Base-by-base conservation (phyloP, 2,797 vertebrate species). In the Loriculus beryllinus region DNA sequence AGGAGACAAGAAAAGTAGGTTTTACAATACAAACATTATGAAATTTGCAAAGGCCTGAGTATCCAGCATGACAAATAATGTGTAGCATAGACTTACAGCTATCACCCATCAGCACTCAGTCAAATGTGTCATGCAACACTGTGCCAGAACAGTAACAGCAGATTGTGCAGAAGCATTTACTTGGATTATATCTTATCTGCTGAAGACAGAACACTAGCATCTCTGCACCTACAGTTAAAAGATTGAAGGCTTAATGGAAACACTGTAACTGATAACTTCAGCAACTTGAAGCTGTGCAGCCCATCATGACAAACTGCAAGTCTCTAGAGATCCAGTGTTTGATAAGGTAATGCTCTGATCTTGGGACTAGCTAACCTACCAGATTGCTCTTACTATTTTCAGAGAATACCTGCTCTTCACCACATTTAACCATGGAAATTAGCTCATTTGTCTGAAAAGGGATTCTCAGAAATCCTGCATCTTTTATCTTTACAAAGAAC, bases 401-500 rank as follows among this genome's bases (percentile, higher is more conserved):
- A 78, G 77, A 85, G 82, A 90, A 94, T 18, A 71, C 14, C 40
- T 4, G 42, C 7, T 35, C n/a, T 64, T 77, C 31, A 62, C 33
- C 17, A 48, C 39, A 65, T 43, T 75, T 31, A 83, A 75, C 57
- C 31, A 33, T 4, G 40, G 77, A 89, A 91, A 72, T 59, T 5
- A 76, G 35, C 45, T 89, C 22, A 4, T 57, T 82, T 56, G 15
- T 23, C 82, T 76, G 68, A 92, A 95, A 80, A 65, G 35, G 26
- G 22, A 43, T 92, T 88, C 85, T 91, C 76, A 87, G 94, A 94
- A 96, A 94, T 49, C 64, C 64, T 33, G 14, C 25, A 68, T 20
- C 69, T 49, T 37, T 1, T 1, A 1, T 42, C 49, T 71, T 72
- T 37, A 71, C 19, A 76, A 70, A 70, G 64, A 82, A 37, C 6